Evolutionary conservation across 2,797 vertebrate genomes (phyloP).

Genomic region (Coluber constrictor): DNA sequence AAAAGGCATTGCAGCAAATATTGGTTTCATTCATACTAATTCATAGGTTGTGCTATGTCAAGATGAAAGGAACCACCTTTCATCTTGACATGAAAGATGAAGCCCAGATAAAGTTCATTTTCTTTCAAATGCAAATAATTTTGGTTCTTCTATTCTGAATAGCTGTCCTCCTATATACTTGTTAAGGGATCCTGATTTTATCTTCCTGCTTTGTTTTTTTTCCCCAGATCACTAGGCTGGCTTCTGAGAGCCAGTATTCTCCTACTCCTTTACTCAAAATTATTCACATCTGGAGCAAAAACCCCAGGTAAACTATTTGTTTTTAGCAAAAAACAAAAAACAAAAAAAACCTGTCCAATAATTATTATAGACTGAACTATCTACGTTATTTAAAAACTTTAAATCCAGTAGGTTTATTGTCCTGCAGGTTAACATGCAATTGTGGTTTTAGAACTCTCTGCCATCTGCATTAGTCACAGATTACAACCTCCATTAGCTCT

Average conservation of each 20-base stretch:
- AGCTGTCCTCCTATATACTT: background rate
- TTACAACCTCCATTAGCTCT: background rate
- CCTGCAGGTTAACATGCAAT: background rate
- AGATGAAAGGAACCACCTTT: background rate
- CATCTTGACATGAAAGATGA: too few species aligned
- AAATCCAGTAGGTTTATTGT: background rate
- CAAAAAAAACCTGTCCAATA: background rate
- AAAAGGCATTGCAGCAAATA: background rate
- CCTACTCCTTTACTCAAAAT: slow-evolving; percentile 90
- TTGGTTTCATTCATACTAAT: background rate
- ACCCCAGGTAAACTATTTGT: slow-evolving; percentile 76
- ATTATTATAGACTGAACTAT: background rate
- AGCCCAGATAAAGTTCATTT: background rate
- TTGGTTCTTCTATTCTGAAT: background rate
- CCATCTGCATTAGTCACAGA: background rate
- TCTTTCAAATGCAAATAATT: background rate
- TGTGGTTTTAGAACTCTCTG: background rate
- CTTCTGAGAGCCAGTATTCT: slow-evolving; percentile 88
- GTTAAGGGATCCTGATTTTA: background rate
- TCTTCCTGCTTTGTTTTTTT: slow-evolving; percentile 27
- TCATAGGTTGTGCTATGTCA: background rate
- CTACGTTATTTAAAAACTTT: background rate
- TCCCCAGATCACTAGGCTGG: slow-evolving; percentile 83
- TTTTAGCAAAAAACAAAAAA: background rate
- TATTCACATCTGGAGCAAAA: slow-evolving; percentile 90